phyloP scores from a whole-genome alignment of 2,888 invertebrate species.

The Hydrotaea cyrtoneurina region DNA sequence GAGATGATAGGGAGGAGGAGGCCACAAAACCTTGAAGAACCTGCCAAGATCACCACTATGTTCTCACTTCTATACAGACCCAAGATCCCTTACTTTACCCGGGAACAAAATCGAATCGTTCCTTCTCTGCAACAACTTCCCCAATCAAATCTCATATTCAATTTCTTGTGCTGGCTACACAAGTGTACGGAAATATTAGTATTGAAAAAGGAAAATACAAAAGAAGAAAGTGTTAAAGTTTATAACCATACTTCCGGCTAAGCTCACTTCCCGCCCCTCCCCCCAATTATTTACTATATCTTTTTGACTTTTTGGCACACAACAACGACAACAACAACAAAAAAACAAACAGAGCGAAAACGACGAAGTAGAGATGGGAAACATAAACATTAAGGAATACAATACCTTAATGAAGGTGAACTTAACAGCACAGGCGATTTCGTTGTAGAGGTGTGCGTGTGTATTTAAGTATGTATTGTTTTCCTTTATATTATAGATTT shows the following conservation, averaged over 20 bases:
- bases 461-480: not conserved
- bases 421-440: conserved; percentile 1
- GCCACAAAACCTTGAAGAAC: too few species aligned
- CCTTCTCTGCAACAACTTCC: not conserved
- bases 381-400: conserved; percentile 22
- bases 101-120: too few species aligned
- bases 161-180: not conserved
- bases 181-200: not conserved
- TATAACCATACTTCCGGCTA: conserved; percentile 30
- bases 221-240: conserved; percentile 30
- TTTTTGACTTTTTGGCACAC: conserved; percentile 17
- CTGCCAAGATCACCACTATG: too few species aligned
- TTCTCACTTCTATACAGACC: too few species aligned
- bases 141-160: not conserved
- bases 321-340: not conserved
- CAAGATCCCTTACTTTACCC: too few species aligned
- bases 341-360: not conserved
- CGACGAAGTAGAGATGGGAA: not conserved
- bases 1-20: too few species aligned
- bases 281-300: not conserved
- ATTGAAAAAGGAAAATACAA: conserved; percentile 2
- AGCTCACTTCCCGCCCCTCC: not conserved
- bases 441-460: not conserved
- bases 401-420: conserved; percentile 39
- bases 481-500: conserved; percentile 74